Evolutionary conservation across 2,888 invertebrate species (phyloP).

Genomic region (Portevinia maculata): DNA sequence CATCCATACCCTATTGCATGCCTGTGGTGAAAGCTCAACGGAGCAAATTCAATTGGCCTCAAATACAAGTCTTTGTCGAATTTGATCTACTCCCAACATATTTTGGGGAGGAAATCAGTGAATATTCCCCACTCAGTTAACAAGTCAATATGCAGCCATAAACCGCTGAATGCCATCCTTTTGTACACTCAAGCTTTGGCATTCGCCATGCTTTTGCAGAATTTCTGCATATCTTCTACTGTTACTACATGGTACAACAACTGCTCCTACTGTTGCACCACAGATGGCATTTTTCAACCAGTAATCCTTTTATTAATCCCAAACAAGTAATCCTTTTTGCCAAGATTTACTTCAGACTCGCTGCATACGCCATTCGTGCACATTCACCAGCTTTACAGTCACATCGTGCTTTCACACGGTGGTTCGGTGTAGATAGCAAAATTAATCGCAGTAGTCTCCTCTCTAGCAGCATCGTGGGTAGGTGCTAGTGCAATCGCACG

Average conservation of each 20-base stretch:
- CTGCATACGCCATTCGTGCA: constrained; percentile 8
- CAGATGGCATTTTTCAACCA: constrained; percentile 71
- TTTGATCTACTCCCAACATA: no score
- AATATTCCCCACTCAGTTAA: neutral
- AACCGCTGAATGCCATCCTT: constrained; percentile 33
- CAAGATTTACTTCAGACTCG: constrained; percentile 70
- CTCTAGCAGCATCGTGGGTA: neutral
- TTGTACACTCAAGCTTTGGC: neutral
- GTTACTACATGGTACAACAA: no score
- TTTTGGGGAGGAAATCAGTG: no score
- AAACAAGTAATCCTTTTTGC: constrained; percentile 71
- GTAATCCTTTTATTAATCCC: constrained; percentile 73
- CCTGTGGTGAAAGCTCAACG: no score
- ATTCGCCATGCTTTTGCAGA: neutral
- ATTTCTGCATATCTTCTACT: constrained; percentile 14
- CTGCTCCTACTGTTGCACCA: constrained; percentile 53
- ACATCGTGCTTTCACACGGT: constrained; percentile 53
- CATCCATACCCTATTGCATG: no score
- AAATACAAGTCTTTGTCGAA: no score
- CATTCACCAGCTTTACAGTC: neutral
- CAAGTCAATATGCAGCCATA: neutral
- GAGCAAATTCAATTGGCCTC: no score
- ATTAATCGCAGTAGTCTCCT: constrained; percentile 51
- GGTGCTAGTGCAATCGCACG: constrained; percentile 33
- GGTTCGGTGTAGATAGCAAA: constrained; percentile 59